A percentile compares a stretch with the other conserved stretches of the same genome.
These are phyloP conservation scores for Planococcus citri DNA, from an alignment of 1,140 invertebrate species.

Conservation along the genomic window DNA sequence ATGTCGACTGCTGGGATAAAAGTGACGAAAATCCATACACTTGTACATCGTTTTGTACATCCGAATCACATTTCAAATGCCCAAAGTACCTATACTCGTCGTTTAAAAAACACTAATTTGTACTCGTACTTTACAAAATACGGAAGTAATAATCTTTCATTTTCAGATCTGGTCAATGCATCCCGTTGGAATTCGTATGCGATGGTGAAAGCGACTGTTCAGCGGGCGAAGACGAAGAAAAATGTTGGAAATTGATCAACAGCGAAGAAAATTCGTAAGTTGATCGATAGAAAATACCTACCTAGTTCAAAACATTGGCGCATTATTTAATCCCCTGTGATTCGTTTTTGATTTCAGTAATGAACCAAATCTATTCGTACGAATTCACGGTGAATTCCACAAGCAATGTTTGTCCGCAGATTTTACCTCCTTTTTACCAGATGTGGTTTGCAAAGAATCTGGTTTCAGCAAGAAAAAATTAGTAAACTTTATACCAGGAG, in stretches of 20 bases:
- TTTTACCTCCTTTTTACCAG: slow-evolving; percentile 10
- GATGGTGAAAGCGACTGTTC: slow-evolving; percentile 55
- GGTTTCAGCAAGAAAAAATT: slow-evolving; percentile 15
- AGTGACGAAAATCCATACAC: slow-evolving; percentile 55
- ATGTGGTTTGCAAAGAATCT: slow-evolving; percentile 11
- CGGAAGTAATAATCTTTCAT: too few relatives aligned
- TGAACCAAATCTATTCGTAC: slow-evolving; percentile 34
- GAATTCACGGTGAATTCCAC: slow-evolving; percentile 45
- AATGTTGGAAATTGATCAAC: slow-evolving; percentile 35
- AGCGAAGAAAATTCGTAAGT: slow-evolving; percentile 27
- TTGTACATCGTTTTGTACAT: slow-evolving; percentile 44
- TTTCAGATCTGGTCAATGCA: slow-evolving; percentile 35
- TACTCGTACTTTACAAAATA: background rate
- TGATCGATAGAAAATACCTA: slow-evolving; percentile 21
- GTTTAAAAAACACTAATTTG: background rate
- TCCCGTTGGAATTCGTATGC: slow-evolving; percentile 55
- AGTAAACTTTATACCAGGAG: background rate
- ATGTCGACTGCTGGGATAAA: slow-evolving; percentile 62
- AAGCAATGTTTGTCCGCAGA: slow-evolving; percentile 39
- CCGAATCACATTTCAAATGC: slow-evolving; percentile 10
- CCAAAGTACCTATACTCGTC: background rate
- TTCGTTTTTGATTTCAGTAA: slow-evolving; percentile 31
- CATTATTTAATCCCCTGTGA: background rate
- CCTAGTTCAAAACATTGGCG: background rate
- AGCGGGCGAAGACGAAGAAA: slow-evolving; percentile 50